Evolutionary conservation across 2,888 invertebrate species (phyloP), one percentile per base, ranked within the genome.

Genomic region (Polietes domitor): DNA sequence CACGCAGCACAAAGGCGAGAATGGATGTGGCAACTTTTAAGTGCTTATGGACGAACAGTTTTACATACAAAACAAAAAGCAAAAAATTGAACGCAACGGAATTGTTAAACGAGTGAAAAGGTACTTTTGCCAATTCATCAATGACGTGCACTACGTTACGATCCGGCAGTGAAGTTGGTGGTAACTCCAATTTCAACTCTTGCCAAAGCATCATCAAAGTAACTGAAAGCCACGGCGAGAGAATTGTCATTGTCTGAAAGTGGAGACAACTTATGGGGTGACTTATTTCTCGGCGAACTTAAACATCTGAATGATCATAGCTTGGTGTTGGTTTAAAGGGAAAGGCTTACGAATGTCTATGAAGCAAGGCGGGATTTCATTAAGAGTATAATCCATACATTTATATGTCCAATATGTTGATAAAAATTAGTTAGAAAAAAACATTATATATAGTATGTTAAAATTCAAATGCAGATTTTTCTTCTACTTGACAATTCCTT

Each of bases 41-140:
- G 83, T 84, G 80, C 50, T 84, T 72, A 68, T 73, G 80, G 83
- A 68, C 77, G 74, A 84, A 80, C 43, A 71, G 41, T 75, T 83
- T 83, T 78, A 26, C 47, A 63, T 55, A 15, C 24, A 12, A 63
- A 37, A 37, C 1, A 9, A 37, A 58, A 32, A 5, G 9, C 32
- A 9, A 32, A 32, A 32, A 9, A 9, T 6, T 61, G 3, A 71
- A 76, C 21, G 37, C 65, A 17, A 41, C 32, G 21, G 6, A 19
- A 65, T 37, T 1, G 68, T 15, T 26, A 32, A 43, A 24, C 21
- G 21, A 68, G 21, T 43, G 24, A 68, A 68, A 41, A 41, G 37
- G 41, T 65, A 17, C 21, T 19, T 68, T 41, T n/a, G 68, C 41
- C 68, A 68, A 68, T 68, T 43, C 41, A 68, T 41, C 68, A 24